A percentile compares a stretch with the other conserved stretches of the same genome.
These are phyloP conservation scores for Chaetodon auriga DNA, from an alignment of 2,113 vertebrate species.

Conservation along the genomic window DNA sequence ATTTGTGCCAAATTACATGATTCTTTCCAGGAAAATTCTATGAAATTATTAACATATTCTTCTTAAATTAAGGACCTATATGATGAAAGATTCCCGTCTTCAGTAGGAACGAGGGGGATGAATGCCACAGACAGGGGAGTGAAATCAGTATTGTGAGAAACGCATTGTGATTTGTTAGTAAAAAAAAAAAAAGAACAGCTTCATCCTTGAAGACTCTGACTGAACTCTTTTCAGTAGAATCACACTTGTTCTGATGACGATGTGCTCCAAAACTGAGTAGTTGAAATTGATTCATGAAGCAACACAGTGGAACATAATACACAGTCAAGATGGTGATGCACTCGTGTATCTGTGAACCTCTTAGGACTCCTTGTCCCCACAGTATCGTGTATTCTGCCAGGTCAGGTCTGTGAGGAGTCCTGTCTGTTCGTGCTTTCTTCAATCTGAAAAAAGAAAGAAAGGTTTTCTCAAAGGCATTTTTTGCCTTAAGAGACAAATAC, in stretches of 20 bases:
- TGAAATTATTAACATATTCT: background rate
- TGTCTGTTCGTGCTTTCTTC: constrained; percentile 11
- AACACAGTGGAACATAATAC: constrained; percentile 1
- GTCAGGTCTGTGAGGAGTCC: constrained; percentile 31
- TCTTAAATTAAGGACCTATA: background rate
- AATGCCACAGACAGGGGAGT: background rate
- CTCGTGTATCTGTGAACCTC: too few species aligned
- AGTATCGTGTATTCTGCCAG: constrained; percentile 21
- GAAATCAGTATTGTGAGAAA: background rate
- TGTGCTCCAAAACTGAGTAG: background rate
- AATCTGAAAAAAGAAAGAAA: background rate
- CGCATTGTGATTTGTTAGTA: background rate
- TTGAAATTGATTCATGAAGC: constrained; percentile 17
- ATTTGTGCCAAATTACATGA: background rate
- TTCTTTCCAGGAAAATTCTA: background rate
- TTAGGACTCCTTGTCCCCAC: background rate
- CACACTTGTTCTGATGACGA: background rate
- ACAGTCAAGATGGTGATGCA: constrained; percentile 7
- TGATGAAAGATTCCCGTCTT: background rate
- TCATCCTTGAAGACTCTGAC: background rate
- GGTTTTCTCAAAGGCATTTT: background rate
- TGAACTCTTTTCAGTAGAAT: background rate
- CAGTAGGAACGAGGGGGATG: background rate
- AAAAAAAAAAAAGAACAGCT: background rate
- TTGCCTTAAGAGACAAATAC: background rate